phyloP scores from a whole-genome alignment of 2,797 vertebrate genomes.

The Sciurus vulgaris region DNA sequence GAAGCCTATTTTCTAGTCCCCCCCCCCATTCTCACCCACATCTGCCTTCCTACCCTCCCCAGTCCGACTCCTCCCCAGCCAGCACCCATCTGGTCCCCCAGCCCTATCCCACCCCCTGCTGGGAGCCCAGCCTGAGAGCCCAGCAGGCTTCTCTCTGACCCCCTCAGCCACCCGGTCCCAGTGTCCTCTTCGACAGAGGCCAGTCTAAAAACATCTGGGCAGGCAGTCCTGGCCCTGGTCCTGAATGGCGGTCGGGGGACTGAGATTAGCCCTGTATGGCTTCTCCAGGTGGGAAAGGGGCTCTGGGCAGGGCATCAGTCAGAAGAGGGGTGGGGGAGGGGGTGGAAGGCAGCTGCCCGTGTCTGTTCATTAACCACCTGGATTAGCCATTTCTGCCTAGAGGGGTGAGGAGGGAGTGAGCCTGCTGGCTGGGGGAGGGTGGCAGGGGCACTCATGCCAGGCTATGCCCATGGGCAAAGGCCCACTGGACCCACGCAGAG shows the following conservation, averaged over 20 bases:
- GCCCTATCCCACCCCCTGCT: not conserved
- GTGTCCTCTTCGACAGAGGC: slow-evolving; percentile 70
- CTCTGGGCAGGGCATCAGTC: slow-evolving; percentile 1
- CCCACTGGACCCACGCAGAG: not conserved
- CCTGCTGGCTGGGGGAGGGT: slow-evolving; percentile 41
- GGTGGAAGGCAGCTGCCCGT: slow-evolving; percentile 55
- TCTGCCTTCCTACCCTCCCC: not conserved
- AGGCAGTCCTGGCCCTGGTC: slow-evolving; percentile 68
- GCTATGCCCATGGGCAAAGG: slow-evolving; percentile 44
- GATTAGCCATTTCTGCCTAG: slow-evolving; percentile 85
- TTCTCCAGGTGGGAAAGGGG: slow-evolving; percentile 34
- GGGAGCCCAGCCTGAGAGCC: not conserved
- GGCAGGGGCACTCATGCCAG: slow-evolving; percentile 65
- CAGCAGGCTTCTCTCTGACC: not conserved
- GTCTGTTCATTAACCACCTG: slow-evolving; percentile 85
- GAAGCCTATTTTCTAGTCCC: not conserved
- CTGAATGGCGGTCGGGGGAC: not conserved
- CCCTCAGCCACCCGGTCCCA: not conserved
- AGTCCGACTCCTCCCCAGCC: not conserved
- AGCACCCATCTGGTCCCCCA: not conserved
- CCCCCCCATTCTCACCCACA: not conserved
- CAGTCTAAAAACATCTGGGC: slow-evolving; percentile 80
- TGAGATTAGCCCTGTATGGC: not conserved
- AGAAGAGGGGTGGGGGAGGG: not conserved
- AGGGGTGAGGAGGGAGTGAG: slow-evolving; percentile 69